phyloP scores from a whole-genome alignment of 2,888 invertebrate species.

The Steinernema carpocapsae region DNA sequence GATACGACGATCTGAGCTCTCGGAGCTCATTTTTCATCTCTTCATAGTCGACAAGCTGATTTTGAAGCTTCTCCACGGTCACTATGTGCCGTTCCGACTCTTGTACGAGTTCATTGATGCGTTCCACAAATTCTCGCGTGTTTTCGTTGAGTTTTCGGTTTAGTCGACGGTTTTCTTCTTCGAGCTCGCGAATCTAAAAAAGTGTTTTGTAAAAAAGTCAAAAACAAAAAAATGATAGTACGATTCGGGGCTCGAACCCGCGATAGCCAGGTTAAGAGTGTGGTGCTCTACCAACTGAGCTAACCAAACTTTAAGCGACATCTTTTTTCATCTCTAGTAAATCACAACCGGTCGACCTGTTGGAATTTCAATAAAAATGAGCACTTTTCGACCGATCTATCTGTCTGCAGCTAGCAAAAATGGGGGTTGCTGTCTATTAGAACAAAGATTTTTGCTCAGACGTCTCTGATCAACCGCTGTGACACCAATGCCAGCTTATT shows the following conservation, averaged over 20 bases:
- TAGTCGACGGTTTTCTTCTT: constrained; percentile 47
- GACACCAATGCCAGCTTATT: too few species aligned
- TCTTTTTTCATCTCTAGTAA: too few species aligned
- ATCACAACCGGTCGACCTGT: too few species aligned
- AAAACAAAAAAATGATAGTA: constrained; percentile 44
- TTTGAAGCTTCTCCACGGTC: constrained; percentile 46
- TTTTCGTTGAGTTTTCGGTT: constrained; percentile 40
- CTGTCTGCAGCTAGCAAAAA: too few species aligned
- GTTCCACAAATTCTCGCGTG: constrained; percentile 41
- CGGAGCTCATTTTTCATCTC: constrained; percentile 32
- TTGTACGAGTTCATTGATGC: constrained; percentile 46
- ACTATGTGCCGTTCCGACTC: constrained; percentile 52
- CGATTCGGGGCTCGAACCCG: constrained; percentile 68
- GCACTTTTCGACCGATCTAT: neutral
- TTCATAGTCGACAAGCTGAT: constrained; percentile 37
- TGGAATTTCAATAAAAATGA: too few species aligned
- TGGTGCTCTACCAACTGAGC: constrained; percentile 68
- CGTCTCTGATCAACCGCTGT: too few species aligned
- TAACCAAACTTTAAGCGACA: constrained; percentile 54
- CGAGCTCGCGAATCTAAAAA: constrained; percentile 43
- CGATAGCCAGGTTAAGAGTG: constrained; percentile 68
- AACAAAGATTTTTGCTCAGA: too few species aligned
- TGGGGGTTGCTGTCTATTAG: too few species aligned
- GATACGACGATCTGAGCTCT: constrained; percentile 23
- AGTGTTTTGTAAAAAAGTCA: too few species aligned